Evolutionary conservation across 1,140 invertebrate genomes (phyloP), one percentile per base, ranked within the genome.

Genomic region (Anoplophora glabripennis): DNA sequence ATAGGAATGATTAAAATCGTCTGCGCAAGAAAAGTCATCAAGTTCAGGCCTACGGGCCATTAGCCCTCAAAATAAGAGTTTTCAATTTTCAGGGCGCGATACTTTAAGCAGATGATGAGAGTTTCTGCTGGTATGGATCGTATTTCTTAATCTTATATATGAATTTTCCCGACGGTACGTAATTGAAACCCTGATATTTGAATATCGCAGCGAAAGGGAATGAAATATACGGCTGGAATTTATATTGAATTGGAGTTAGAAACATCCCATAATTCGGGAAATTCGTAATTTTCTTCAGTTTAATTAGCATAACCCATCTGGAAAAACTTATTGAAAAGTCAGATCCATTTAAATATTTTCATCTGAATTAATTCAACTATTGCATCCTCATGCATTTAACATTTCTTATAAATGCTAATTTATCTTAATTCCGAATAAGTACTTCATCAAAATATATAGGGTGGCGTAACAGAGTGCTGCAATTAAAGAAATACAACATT

Each of bases 101-200:
- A 33, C 51, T 41, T 53, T 53, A 18, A 41, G 35, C 40, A 38
- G 51, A 53, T 40, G 51, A 38, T 53, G 40, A 42, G 37, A 40
- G 37, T 21, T 33, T 42, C 51, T 53, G 51, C 12, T 18, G 37
- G 18, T 42, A 40, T 33, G 40, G 51, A 53, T 38, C 51, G 51
- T 53, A 53, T 41, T 53, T 53, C 51, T 53, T 53, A 53, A 53
- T 53, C 51, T 53, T 53, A 53, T 53, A 53, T 53, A 53, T 53
- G 51, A 53, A 53, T 53, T 53, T 53, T 33, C 37, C 38, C 17
- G 17, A 37, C 21, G 14, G 17, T 41, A 28, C 51, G 51, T 53
- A 53, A 53, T 53, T 53, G 36, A 37, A 42, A 53, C 36, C 12
- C 36, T 37, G 51, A 53, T 53, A 53, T 53, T 53, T 53, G 51